These are phyloP conservation scores for Triplophysa siluroides DNA, from an alignment of 2,113 vertebrate species.

Conservation along the genomic window DNA sequence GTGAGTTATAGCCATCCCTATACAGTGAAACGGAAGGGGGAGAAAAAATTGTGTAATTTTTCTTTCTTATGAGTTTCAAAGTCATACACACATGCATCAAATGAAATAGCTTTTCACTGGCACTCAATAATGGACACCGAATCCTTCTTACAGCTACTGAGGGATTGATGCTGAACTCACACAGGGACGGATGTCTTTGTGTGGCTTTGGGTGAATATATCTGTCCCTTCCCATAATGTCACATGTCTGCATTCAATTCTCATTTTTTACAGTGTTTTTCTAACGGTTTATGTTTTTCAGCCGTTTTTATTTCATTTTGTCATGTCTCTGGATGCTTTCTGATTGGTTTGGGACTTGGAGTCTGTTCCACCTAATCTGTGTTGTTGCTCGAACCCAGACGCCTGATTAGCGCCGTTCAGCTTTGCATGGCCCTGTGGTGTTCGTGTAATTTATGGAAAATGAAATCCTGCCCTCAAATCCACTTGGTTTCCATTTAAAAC, in stretches of 20 bases:
- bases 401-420: slow-evolving; percentile 41
- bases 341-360: slow-evolving; percentile 51
- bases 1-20: slow-evolving; percentile 11
- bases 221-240: slow-evolving; percentile 51
- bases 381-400: slow-evolving; percentile 23
- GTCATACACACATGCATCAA: slow-evolving; percentile 47
- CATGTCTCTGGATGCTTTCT: slow-evolving; percentile 36
- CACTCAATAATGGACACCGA: slow-evolving; percentile 42
- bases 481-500: slow-evolving; percentile 9
- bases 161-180: slow-evolving; percentile 52
- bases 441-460: slow-evolving; percentile 43
- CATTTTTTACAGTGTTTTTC: slow-evolving; percentile 26
- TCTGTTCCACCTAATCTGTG: slow-evolving; percentile 29
- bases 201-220: slow-evolving; percentile 49
- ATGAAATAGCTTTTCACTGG: slow-evolving; percentile 43
- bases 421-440: slow-evolving; percentile 35
- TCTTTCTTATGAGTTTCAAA: slow-evolving; percentile 49
- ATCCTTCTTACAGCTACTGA: slow-evolving; percentile 30
- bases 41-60: slow-evolving; percentile 35
- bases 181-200: slow-evolving; percentile 48
- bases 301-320: slow-evolving; percentile 48
- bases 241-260: slow-evolving; percentile 34
- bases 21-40: background rate
- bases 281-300: slow-evolving; percentile 25
- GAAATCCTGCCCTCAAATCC: slow-evolving; percentile 41